Conservation (phyloP, 2,797 vertebrate species). For the Tarsius wallacei region DNA sequence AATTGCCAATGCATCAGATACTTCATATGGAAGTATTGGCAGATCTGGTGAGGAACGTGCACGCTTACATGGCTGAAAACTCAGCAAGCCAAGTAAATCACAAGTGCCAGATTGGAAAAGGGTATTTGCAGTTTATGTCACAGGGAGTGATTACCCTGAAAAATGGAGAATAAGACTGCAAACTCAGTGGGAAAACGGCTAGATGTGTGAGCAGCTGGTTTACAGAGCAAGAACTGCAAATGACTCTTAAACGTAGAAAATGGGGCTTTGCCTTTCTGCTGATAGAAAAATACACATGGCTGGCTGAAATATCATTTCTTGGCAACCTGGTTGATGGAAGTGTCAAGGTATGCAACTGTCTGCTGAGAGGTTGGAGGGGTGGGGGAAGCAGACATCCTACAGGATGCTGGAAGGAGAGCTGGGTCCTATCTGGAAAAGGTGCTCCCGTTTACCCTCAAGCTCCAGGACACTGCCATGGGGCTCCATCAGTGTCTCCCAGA, state of each 20-base stretch:
- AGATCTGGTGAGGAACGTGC: constrained; percentile 18
- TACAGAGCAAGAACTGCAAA: background rate
- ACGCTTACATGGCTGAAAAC: constrained; percentile 26
- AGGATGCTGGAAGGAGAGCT: no score
- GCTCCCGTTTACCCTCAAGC: no score
- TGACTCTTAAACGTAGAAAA: background rate
- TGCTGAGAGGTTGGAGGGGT: background rate
- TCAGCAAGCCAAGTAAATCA: background rate
- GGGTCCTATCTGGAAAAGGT: no score
- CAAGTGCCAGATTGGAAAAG: background rate
- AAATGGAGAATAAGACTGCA: background rate
- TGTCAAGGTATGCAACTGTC: background rate
- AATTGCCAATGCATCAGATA: constrained; percentile 19
- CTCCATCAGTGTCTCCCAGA: background rate
- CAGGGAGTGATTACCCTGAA: background rate
- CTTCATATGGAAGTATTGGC: background rate
- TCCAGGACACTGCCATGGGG: background rate
- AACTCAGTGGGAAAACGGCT: background rate
- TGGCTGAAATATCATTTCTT: background rate
- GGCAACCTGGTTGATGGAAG: background rate
- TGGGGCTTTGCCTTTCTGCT: background rate
- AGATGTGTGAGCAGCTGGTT: background rate
- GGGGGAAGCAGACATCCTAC: background rate
- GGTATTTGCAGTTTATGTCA: background rate
- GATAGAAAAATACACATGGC: background rate